Evolutionary conservation across 2,113 vertebrate species (phyloP).

Genomic region (Smithornis capensis): DNA sequence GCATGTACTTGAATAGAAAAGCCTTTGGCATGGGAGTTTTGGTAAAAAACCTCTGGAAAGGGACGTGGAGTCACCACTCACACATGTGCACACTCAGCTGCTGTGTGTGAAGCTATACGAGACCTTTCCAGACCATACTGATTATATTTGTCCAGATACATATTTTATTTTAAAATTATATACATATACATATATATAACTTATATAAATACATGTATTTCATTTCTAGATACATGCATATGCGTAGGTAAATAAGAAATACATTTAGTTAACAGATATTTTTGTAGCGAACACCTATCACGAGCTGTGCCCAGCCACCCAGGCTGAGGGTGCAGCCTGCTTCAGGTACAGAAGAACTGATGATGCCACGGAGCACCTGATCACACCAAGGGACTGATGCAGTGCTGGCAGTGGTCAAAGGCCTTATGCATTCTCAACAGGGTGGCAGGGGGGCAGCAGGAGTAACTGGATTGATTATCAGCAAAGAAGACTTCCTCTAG

Average conservation of each 20-base stretch:
- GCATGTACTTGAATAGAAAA: rapidly evolving
- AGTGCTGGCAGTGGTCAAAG: background rate
- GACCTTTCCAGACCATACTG: background rate
- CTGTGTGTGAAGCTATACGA: background rate
- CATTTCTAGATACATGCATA: background rate
- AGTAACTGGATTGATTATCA: background rate
- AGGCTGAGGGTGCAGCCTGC: background rate
- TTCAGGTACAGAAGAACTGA: background rate
- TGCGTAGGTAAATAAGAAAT: background rate
- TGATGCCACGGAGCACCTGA: background rate
- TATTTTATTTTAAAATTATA: background rate
- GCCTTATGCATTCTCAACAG: background rate
- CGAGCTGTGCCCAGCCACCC: background rate
- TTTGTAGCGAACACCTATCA: background rate
- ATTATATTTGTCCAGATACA: background rate
- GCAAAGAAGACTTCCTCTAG: background rate
- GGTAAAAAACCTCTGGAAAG: background rate
- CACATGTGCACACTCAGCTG: rapidly evolving
- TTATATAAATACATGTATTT: background rate
- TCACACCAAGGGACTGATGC: rapidly evolving
- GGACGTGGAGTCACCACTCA: background rate
- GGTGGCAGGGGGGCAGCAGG: background rate
- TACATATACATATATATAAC: too few relatives aligned
- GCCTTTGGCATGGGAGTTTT: rapidly evolving
- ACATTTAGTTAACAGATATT: background rate